Conservation (phyloP, 1,140 invertebrate genomes). For the Portunus trituberculatus region DNA sequence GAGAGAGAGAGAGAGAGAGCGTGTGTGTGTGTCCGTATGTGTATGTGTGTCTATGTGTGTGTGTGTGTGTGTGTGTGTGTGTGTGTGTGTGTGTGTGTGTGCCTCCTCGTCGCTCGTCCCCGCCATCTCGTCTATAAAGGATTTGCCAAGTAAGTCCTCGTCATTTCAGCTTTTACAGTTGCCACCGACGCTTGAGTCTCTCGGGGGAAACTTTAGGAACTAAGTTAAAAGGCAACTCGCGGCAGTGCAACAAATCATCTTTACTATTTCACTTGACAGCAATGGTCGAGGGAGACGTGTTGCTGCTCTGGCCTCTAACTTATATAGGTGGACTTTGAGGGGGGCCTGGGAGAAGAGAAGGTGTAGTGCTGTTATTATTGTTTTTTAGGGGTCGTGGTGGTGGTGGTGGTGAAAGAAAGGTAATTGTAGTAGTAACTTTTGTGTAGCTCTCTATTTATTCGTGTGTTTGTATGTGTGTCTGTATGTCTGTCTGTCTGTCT, state of each 20-base stretch:
- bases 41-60: too few species aligned
- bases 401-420: not conserved
- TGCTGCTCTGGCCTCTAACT: too few species aligned
- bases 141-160: not conserved
- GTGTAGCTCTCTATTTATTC: not conserved
- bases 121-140: not conserved
- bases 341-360: not conserved
- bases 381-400: not conserved
- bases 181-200: not conserved
- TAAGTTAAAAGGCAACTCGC: constrained; percentile 13
- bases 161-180: not conserved
- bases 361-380: not conserved
- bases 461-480: not conserved
- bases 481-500: not conserved
- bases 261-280: not conserved
- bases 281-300: too few species aligned
- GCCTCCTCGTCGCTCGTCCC: too few species aligned
- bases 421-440: too few species aligned
- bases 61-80: too few species aligned
- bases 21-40: too few species aligned
- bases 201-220: constrained; percentile 8
- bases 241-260: not conserved
- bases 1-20: too few species aligned
- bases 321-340: too few species aligned
- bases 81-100: too few species aligned